These are phyloP conservation scores for Arrhopalites spinosus DNA, from an alignment of 2,888 invertebrate genomes.

Conservation along the genomic window DNA sequence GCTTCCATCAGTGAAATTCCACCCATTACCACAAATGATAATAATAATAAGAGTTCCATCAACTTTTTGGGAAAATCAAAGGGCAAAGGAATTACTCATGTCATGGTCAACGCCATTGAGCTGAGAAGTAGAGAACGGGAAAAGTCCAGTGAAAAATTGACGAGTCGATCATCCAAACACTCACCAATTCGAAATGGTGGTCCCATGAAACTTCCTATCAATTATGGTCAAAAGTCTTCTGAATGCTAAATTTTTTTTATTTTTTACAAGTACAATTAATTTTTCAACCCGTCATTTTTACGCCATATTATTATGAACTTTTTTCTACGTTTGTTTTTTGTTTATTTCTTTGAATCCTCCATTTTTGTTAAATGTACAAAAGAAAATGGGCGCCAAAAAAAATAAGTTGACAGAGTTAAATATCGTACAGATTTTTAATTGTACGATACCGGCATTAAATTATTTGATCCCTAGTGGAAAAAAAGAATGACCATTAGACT, in stretches of 20 bases:
- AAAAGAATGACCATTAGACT: too few relatives aligned
- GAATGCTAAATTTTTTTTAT: conserved; percentile 39
- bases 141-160: not conserved
- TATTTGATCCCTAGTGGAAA: too few relatives aligned
- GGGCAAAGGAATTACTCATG: conserved; percentile 5
- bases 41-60: not conserved
- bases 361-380: too few relatives aligned
- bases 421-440: too few relatives aligned
- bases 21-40: not conserved
- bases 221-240: conserved; percentile 41
- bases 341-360: too few relatives aligned
- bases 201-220: not conserved
- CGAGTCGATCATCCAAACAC: not conserved
- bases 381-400: too few relatives aligned
- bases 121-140: conserved; percentile 1
- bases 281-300: too few relatives aligned
- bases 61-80: not conserved
- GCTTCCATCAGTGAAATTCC: not conserved
- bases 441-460: too few relatives aligned
- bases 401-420: too few relatives aligned
- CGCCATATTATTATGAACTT: too few relatives aligned
- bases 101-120: conserved; percentile 24
- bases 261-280: too few relatives aligned
- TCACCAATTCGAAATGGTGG: conserved; percentile 15
- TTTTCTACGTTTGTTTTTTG: too few relatives aligned